Percentiles rank a stretch among this genome's conserved stretches.
phyloP scores from a whole-genome alignment of 2,888 invertebrate genomes.

The Polydrusus pterygomalis region DNA sequence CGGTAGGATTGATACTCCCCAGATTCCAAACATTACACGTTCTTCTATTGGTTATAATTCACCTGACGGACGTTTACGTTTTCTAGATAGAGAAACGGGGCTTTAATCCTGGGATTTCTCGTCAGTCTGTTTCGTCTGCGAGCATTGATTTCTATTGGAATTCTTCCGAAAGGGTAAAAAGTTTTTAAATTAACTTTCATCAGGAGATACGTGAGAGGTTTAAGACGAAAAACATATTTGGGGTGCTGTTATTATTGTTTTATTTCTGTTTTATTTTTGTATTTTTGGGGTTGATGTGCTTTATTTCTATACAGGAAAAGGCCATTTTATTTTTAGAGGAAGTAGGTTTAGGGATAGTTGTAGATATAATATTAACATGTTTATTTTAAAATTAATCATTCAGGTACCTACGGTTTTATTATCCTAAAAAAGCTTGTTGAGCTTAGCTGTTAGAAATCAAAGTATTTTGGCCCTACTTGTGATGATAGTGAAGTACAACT shows the following conservation, averaged over 20 bases:
- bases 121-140: constrained; percentile 33
- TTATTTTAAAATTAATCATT: too few relatives aligned
- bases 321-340: too few relatives aligned
- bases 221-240: constrained; percentile 16
- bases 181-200: constrained; percentile 36
- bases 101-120: constrained; percentile 33
- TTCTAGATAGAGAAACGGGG: constrained; percentile 27
- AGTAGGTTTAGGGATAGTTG: too few relatives aligned
- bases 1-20: constrained; percentile 21
- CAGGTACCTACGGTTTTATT: too few relatives aligned
- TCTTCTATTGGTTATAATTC: constrained; percentile 36
- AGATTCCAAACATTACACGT: constrained; percentile 31
- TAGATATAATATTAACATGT: too few relatives aligned
- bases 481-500: too few relatives aligned
- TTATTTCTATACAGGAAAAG: not conserved
- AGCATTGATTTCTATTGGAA: constrained; percentile 48
- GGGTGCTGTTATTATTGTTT: constrained; percentile 10
- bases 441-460: too few relatives aligned
- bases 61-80: constrained; percentile 32
- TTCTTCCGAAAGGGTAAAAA: constrained; percentile 33
- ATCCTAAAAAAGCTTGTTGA: too few relatives aligned
- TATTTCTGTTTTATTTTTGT: constrained; percentile 2
- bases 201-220: constrained; percentile 24
- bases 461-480: too few relatives aligned
- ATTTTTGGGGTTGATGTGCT: not conserved